These are phyloP conservation scores for Coregonus suidteri DNA, from an alignment of 2,797 vertebrate genomes.

Conservation along the genomic window DNA sequence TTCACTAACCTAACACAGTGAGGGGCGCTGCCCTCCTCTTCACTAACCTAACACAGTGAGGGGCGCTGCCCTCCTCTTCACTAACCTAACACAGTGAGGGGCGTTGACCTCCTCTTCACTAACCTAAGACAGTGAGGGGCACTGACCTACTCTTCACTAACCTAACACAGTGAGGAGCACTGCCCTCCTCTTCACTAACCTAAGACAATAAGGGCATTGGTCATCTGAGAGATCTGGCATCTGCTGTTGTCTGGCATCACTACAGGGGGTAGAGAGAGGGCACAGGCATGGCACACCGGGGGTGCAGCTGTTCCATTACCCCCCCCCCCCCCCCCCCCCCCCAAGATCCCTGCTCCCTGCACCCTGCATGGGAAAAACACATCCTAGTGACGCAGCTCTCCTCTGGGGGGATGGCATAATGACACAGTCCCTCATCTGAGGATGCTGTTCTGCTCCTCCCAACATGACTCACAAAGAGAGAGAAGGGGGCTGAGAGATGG, in stretches of 20 bases:
- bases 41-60: too few relatives aligned
- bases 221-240: conserved; percentile 35
- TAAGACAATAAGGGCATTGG: conserved; percentile 32
- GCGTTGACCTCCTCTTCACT: too few relatives aligned
- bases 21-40: too few relatives aligned
- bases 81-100: too few relatives aligned
- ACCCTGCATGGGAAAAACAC: conserved; percentile 27
- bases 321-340: too few relatives aligned
- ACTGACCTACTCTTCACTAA: too few relatives aligned
- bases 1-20: too few relatives aligned
- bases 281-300: conserved; percentile 17
- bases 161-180: not conserved
- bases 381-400: conserved; percentile 7
- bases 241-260: conserved; percentile 34
- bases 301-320: conserved; percentile 22
- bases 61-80: too few relatives aligned
- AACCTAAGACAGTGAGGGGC: too few relatives aligned
- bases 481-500: not conserved
- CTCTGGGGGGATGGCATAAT: conserved; percentile 33
- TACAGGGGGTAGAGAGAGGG: conserved; percentile 22
- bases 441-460: not conserved
- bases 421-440: conserved; percentile 21
- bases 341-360: not conserved
- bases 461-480: not conserved
- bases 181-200: not conserved